A percentile compares a stretch with the other conserved stretches of the same genome.
phyloP scores from a whole-genome alignment of 2,113 vertebrate species.

The Epinephelus lanceolatus region DNA sequence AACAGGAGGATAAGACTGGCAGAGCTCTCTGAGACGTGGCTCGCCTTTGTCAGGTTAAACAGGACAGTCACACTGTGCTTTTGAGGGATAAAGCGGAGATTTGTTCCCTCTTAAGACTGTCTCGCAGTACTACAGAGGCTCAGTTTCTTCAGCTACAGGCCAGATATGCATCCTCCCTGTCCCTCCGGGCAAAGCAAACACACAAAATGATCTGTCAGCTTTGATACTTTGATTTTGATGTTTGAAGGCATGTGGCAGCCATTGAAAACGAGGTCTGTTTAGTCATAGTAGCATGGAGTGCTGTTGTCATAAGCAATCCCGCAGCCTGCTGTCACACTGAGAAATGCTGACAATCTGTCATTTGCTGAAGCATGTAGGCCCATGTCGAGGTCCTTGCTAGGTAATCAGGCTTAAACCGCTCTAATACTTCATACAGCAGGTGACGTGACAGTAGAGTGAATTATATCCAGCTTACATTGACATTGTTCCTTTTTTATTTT shows the following conservation, averaged over 20 bases:
- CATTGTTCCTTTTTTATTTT: background rate
- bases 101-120: constrained; percentile 52
- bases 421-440: constrained; percentile 15
- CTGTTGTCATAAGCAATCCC: constrained; percentile 71
- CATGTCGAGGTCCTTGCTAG: constrained; percentile 25
- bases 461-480: background rate
- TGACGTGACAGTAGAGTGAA: constrained; percentile 20
- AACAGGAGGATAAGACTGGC: background rate
- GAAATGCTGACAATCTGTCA: constrained; percentile 62
- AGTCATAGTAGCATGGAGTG: constrained; percentile 65
- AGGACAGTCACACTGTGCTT: constrained; percentile 45
- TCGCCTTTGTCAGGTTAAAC: constrained; percentile 41
- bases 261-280: constrained; percentile 74
- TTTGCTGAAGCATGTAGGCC: constrained; percentile 40
- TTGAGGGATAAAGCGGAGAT: constrained; percentile 56
- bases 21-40: constrained; percentile 17
- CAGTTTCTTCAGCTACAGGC: constrained; percentile 61
- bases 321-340: constrained; percentile 47
- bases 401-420: constrained; percentile 29
- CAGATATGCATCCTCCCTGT: constrained; percentile 58
- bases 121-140: constrained; percentile 53
- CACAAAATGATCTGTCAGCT: constrained; percentile 76
- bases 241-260: constrained; percentile 73
- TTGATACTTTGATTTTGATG: constrained; percentile 72
- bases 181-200: constrained; percentile 66